Base-by-base conservation (phyloP, 2,888 invertebrate species). In the Drosophila eohydei region DNA sequence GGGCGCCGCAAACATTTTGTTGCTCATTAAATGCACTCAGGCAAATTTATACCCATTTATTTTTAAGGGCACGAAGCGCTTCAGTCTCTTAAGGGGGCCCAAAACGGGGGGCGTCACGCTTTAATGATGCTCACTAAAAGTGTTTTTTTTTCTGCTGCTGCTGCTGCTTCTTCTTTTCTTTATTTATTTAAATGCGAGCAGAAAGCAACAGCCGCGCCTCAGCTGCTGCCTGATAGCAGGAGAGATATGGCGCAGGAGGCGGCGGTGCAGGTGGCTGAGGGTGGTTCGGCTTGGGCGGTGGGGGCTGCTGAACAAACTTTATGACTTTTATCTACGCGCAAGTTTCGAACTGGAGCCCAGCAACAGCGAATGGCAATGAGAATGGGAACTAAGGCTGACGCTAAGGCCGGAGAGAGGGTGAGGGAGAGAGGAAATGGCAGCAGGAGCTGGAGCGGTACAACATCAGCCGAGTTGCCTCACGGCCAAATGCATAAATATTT, bases 401-500 rank as follows among this genome's bases (percentile, higher is more conserved):
- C 46, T 4, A 46, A 46, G 46, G 28, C n/a, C 14, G 14, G 36
- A 50, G 69, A 28, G 21, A 14, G 32, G 4, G 14, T 0, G n/a
- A 11, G n/a, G 3, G 6, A n/a, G 1, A 0, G 43, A 9, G 12
- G 16, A 12, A 14, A 3, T 2, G 8, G 7, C 2, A 14, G 30
- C 3, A 9, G 21, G 11, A 14, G 34, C 12, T 26, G 16, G 28
- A 2, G 38, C 16, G n/a, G n/a, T 6, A 30, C 3, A 5, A 30
- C 44, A 74, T 72, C 81, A 74, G 84, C 56, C 60, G 69, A 80
- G 71, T 84, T 76, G 84, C 80, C 88, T 74, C 73, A 66, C 73
- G 80, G 83, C 82, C 78, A 87, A 84, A 76, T 84, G 82, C 83
- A 87, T 84, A 83, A 84, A 87, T 84, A 82, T 82, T 80, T 78